Base-by-base conservation (phyloP, 2,888 invertebrate genomes). In the Amphipoea lucens region DNA sequence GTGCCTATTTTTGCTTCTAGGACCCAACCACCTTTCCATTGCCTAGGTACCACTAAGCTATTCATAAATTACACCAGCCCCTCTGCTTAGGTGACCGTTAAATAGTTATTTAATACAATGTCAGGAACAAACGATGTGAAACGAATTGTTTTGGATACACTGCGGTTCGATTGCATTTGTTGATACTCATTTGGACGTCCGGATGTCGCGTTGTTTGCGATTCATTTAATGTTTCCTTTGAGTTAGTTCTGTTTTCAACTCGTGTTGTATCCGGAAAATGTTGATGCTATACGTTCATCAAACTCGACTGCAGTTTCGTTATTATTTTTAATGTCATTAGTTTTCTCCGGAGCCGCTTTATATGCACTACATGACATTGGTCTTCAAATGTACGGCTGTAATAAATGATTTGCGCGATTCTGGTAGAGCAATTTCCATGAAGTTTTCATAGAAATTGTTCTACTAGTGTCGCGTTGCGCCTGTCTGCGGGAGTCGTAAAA, bases 151-250 rank as follows among this genome's bases (percentile, higher is more conserved):
- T 77, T 78, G 76, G 76, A 80, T 63, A 83, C 80, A 73, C 48
- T 79, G 63, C 76, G 45, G 65, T 67, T 79, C 66, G 51, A 67
- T 72, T 82, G 69, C 74, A 82, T 79, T 80, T 84, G 86, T 89
- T 82, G 79, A 87, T 76, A 86, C 80, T 73, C 60, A 81, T 78
- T 83, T 81, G 76, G 82, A 71, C 80, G 63, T 71, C 77, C 74
- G 84, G 87, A 84, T 78, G 83, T 86, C 81, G 78, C 72, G 78
- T 66, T 85, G 85, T 87, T 85, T 76, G 74, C 63, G 70, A 88
- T 84, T 85, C 68, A 69, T 81, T 54, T 51, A 36, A 54, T 60
- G 77, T 63, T 84, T 70, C 76, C 62, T 79, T 80, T 80, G 40
- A 51, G 40, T 23, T 70, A 65, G 57, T 73, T n/a, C 51, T 66